phyloP scores from a whole-genome alignment of 64 coral and sea anemone species.

The Hydrozoanthus tunicans region DNA sequence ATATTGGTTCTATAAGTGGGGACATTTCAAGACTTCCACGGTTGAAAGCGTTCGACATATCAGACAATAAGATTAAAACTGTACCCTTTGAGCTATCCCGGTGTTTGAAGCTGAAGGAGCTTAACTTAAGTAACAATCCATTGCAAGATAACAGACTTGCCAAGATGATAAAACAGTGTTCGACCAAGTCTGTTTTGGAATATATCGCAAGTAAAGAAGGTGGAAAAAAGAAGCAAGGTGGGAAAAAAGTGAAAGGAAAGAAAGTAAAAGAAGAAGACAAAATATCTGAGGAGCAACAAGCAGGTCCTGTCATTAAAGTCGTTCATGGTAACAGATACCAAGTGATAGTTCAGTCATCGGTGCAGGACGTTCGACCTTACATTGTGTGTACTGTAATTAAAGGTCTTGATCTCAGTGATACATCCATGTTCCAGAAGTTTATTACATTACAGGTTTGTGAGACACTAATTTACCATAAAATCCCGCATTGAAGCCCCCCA shows the following conservation, averaged over 20 bases:
- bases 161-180: slow-evolving; percentile 84
- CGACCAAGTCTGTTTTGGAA: slow-evolving; percentile 91
- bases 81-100: slow-evolving; percentile 66
- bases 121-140: slow-evolving; percentile 75
- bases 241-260: slow-evolving; percentile 85
- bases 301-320: slow-evolving; percentile 71
- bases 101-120: slow-evolving; percentile 88
- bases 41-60: slow-evolving; percentile 77
- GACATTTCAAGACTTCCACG: slow-evolving; percentile 57
- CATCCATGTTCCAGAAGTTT: slow-evolving; percentile 85
- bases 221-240: slow-evolving; percentile 73
- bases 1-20: slow-evolving; percentile 44
- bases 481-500: too few relatives aligned
- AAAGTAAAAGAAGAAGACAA: slow-evolving; percentile 57
- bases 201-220: slow-evolving; percentile 71
- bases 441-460: slow-evolving; percentile 84
- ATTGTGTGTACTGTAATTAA: slow-evolving; percentile 89
- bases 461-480: neutral
- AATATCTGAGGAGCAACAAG: neutral
- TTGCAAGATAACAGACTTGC: slow-evolving; percentile 82
- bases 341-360: slow-evolving; percentile 64
- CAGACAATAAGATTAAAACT: slow-evolving; percentile 57
- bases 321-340: slow-evolving; percentile 71
- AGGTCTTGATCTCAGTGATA: slow-evolving; percentile 72
- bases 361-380: slow-evolving; percentile 73